Evolutionary conservation across 1,140 invertebrate species (phyloP).

Genomic region (Adoxophyes honmai): DNA sequence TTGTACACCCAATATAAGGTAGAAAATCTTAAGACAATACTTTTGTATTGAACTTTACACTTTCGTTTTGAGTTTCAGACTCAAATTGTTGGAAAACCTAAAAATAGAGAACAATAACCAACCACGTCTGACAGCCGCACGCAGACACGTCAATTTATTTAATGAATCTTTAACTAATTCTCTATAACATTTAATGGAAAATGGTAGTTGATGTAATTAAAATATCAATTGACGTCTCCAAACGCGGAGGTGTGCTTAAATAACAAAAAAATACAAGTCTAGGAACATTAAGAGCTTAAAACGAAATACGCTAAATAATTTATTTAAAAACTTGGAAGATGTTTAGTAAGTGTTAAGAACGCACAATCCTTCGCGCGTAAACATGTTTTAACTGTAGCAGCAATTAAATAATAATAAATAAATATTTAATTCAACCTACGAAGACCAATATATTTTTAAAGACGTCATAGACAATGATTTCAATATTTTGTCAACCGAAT

Average conservation of each 20-base stretch:
- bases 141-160: neutral
- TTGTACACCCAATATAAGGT: too few species aligned
- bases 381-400: neutral
- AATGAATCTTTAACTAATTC: neutral
- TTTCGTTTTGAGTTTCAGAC: too few species aligned
- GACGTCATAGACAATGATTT: too few species aligned
- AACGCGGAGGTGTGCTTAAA: slow-evolving; percentile 34
- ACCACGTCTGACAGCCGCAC: neutral
- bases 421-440: too few species aligned
- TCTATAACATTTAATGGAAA: neutral
- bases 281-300: slow-evolving; percentile 72
- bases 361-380: slow-evolving; percentile 17
- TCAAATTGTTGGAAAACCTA: neutral
- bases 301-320: slow-evolving; percentile 61
- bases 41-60: too few species aligned
- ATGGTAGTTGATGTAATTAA: neutral
- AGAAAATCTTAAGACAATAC: too few species aligned
- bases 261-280: slow-evolving; percentile 57
- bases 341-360: slow-evolving; percentile 21
- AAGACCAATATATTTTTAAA: too few species aligned
- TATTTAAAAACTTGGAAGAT: slow-evolving; percentile 53
- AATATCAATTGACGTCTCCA: too few species aligned
- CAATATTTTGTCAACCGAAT: too few species aligned
- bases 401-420: too few species aligned
- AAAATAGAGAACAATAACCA: neutral